Conservation (phyloP, 2,888 invertebrate genomes). For the Nysson spinosus region DNA sequence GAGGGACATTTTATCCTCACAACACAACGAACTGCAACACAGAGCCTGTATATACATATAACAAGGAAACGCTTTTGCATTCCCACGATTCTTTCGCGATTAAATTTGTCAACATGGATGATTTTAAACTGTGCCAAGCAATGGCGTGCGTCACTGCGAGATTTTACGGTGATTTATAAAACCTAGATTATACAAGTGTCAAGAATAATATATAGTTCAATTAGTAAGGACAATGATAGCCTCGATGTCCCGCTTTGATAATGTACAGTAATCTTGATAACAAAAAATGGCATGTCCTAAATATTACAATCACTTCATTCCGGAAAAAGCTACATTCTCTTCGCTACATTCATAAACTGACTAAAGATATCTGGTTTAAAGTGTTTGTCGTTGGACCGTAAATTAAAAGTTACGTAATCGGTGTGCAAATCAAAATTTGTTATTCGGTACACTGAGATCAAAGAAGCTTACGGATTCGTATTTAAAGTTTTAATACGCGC, state of each 20-base stretch:
- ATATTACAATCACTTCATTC: no score
- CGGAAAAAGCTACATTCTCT: no score
- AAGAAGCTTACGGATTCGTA: neutral
- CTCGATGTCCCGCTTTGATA: neutral
- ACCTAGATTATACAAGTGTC: neutral
- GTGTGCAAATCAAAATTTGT: no score
- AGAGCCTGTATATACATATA: slow-evolving; percentile 33
- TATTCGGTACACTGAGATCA: no score
- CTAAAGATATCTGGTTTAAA: no score
- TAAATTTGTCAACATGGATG: slow-evolving; percentile 31
- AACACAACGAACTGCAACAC: slow-evolving; percentile 39
- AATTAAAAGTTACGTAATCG: no score
- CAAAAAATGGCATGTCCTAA: no score
- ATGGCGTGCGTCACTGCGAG: neutral
- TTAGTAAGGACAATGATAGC: neutral
- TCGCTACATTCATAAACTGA: no score
- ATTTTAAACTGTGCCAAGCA: neutral
- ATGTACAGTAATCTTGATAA: no score
- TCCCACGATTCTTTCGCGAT: slow-evolving; percentile 40
- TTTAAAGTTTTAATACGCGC: slow-evolving; percentile 16
- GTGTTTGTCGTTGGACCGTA: no score
- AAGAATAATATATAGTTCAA: neutral
- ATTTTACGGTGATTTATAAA: slow-evolving; percentile 1
- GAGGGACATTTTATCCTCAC: slow-evolving; percentile 48
- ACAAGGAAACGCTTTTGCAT: slow-evolving; percentile 57